These are phyloP conservation scores for Callocephalon fimbriatum DNA, from an alignment of 2,113 vertebrate species.

Conservation along the genomic window DNA sequence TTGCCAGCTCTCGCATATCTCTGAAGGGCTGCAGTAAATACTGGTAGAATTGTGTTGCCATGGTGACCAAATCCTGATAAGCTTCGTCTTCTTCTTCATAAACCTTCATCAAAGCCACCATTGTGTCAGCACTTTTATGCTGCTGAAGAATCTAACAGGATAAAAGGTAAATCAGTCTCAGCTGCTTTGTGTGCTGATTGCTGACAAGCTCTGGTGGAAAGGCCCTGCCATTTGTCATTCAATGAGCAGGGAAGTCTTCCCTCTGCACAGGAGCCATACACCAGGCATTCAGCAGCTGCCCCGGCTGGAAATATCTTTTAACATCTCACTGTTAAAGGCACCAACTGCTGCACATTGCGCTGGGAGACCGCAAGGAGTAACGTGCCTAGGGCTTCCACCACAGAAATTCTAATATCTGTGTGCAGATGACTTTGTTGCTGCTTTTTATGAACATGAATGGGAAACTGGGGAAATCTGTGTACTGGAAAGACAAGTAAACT, in stretches of 20 bases:
- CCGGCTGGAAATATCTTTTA: background rate
- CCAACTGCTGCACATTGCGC: background rate
- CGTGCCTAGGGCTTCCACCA: background rate
- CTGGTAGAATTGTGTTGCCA: slow-evolving; percentile 91
- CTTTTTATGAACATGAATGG: background rate
- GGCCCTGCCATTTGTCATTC: background rate
- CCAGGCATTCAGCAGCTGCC: background rate
- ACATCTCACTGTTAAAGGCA: background rate
- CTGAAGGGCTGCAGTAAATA: slow-evolving; percentile 94
- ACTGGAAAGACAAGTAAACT: background rate
- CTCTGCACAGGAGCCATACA: background rate
- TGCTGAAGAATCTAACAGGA: slow-evolving; percentile 84
- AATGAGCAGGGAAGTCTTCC: background rate
- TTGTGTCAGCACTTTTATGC: slow-evolving; percentile 80
- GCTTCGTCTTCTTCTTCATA: slow-evolving; percentile 89
- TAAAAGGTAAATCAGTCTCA: slow-evolving; percentile 27
- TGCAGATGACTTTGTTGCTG: background rate
- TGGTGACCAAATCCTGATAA: slow-evolving; percentile 87
- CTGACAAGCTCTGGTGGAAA: background rate
- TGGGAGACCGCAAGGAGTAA: background rate
- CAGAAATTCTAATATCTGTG: background rate
- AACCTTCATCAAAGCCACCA: slow-evolving; percentile 88
- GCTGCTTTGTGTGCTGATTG: background rate
- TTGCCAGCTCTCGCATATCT: slow-evolving; percentile 92
- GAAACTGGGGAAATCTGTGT: background rate